Conservation (phyloP, 2,113 vertebrate species). For the Campylomormyrus tamandua region DNA sequence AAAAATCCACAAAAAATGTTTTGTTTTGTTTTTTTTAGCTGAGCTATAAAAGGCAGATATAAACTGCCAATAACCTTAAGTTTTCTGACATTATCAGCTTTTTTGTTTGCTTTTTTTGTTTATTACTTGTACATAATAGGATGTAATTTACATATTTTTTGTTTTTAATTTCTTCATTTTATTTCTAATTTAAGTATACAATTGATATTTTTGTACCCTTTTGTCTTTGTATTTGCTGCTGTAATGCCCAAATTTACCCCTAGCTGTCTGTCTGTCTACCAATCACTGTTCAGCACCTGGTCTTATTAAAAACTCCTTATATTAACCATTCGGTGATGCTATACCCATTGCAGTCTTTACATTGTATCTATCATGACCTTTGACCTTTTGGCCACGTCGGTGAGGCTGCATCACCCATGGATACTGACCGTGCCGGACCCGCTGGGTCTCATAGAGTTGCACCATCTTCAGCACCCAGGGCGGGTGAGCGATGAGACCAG, state of each 20-base stretch:
- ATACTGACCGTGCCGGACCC: constrained; percentile 66
- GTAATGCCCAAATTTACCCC: neutral
- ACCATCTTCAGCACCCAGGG: constrained; percentile 77
- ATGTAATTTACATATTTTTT: neutral
- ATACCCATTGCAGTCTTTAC: neutral
- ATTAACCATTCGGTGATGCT: neutral
- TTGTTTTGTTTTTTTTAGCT: neutral
- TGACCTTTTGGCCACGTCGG: neutral
- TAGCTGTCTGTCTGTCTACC: neutral
- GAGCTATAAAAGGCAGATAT: neutral
- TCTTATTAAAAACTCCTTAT: neutral
- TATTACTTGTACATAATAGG: neutral
- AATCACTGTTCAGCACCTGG: neutral
- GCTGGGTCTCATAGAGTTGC: constrained; percentile 75
- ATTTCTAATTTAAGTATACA: neutral
- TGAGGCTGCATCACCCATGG: neutral
- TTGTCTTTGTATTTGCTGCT: neutral
- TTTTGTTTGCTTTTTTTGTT: neutral
- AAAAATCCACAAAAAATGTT: neutral
- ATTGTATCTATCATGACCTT: neutral
- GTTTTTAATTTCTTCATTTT: neutral
- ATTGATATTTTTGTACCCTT: neutral
- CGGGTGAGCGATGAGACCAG: constrained; percentile 66
- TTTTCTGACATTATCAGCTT: neutral
- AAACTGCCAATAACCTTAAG: neutral